phyloP scores from a whole-genome alignment of 2,113 vertebrate genomes.

The Atherinomorus stipes region DNA sequence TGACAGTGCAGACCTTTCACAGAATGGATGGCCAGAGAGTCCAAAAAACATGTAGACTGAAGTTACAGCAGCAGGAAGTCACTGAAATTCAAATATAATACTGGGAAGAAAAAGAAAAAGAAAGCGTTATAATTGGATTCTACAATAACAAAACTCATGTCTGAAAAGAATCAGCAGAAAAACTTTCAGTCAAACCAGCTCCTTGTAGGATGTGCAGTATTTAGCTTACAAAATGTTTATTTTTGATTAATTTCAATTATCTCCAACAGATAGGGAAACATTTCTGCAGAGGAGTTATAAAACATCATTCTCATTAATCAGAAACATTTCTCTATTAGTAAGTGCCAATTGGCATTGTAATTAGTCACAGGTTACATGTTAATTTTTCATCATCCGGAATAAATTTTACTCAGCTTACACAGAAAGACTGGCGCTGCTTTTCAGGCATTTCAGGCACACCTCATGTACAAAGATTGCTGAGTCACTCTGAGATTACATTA shows the following conservation, averaged over 20 bases:
- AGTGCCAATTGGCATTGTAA: not conserved
- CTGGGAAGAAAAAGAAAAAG: not conserved
- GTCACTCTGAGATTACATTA: conserved; percentile 14
- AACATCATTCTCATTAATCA: conserved; percentile 18
- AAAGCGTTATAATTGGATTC: too few species aligned
- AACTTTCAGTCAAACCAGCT: too few species aligned
- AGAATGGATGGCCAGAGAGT: not conserved
- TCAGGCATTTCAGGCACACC: too few species aligned
- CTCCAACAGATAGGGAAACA: not conserved
- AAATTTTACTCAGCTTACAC: not conserved
- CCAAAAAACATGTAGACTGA: not conserved
- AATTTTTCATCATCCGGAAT: not conserved
- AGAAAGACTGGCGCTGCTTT: not conserved
- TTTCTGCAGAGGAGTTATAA: not conserved
- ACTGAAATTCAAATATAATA: not conserved
- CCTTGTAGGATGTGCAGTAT: not conserved
- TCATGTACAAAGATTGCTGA: conserved; percentile 21
- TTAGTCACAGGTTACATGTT: conserved; percentile 12
- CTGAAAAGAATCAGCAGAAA: not conserved
- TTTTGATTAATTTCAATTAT: too few species aligned
- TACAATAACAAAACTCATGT: too few species aligned
- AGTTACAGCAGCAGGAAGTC: not conserved
- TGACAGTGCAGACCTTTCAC: conserved; percentile 4
- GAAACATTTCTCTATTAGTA: conserved; percentile 10
- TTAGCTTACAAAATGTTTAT: not conserved